These are phyloP conservation scores for Melanerpes formicivorus DNA, from an alignment of 2,113 vertebrate genomes.

Conservation along the genomic window DNA sequence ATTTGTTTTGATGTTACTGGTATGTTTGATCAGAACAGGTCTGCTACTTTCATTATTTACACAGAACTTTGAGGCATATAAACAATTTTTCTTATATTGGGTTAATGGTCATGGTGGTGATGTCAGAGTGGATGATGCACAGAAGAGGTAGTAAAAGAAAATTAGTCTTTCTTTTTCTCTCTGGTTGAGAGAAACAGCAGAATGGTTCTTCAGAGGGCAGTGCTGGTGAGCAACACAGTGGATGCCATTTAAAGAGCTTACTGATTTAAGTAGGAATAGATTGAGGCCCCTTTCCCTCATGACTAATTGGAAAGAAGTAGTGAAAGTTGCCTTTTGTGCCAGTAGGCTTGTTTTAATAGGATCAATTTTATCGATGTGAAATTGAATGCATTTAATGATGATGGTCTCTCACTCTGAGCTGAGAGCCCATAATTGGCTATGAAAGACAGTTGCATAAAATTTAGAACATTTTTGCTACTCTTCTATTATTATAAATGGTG, in stretches of 20 bases:
- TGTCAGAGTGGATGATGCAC: neutral
- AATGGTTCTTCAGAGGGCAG: neutral
- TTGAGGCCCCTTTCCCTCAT: neutral
- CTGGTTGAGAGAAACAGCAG: neutral
- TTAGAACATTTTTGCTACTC: neutral
- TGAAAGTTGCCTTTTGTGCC: neutral
- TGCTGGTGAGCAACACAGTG: accelerated
- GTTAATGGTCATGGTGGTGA: neutral
- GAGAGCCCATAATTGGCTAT: neutral
- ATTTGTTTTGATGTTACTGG: neutral
- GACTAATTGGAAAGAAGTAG: neutral
- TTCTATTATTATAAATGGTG: neutral
- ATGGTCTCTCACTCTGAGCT: conserved; percentile 1
- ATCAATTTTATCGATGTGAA: conserved; percentile 34
- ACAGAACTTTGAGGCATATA: neutral
- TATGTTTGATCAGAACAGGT: neutral
- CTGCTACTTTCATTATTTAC: neutral
- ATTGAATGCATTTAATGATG: conserved; percentile 35
- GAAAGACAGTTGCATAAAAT: neutral
- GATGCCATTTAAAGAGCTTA: neutral
- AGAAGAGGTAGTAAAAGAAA: neutral
- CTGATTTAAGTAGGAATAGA: neutral
- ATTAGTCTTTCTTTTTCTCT: neutral
- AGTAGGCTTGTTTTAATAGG: conserved; percentile 43
- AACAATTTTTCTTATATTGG: neutral